Conservation (phyloP, 2,113 vertebrate genomes). For the Tyrannus savana region DNA sequence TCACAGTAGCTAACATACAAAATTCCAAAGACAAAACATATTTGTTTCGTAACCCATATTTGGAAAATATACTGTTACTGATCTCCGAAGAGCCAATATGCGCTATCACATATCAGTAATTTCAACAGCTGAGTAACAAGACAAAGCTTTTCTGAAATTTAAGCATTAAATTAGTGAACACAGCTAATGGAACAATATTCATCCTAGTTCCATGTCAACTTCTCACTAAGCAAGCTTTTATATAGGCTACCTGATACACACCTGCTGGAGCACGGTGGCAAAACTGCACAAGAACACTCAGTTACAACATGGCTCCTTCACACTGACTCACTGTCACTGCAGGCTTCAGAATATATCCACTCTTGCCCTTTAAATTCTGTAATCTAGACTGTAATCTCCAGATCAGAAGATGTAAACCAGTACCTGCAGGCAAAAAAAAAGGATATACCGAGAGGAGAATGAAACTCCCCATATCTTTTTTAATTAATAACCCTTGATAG, state of each 20-base stretch:
- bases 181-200: background rate
- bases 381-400: background rate
- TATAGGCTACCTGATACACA: background rate
- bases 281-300: background rate
- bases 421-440: background rate
- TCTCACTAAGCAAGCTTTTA: background rate
- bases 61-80: background rate
- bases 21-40: background rate
- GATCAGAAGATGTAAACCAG: background rate
- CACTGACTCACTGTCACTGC: background rate
- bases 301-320: background rate
- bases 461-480: background rate
- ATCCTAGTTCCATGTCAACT: background rate
- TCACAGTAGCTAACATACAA: background rate
- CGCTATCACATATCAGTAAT: background rate
- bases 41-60: background rate
- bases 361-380: background rate
- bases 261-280: accelerated
- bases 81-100: background rate
- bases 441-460: background rate
- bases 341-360: background rate
- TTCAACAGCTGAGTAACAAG: background rate
- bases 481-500: background rate
- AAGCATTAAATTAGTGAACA: background rate
- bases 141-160: background rate